Base-by-base conservation (phyloP, 1,140 invertebrate genomes). In the Drosophila repletoides region DNA sequence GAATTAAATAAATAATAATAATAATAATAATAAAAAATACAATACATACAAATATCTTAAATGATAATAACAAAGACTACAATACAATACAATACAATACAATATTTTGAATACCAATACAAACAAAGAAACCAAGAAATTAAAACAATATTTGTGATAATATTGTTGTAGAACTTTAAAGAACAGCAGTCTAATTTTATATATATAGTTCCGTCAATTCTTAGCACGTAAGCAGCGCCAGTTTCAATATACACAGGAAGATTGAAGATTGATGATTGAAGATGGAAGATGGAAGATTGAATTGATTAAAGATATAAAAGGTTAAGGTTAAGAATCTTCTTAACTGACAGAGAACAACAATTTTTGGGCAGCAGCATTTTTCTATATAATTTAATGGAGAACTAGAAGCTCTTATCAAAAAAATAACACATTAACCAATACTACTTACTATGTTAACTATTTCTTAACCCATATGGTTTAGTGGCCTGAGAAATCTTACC, bases 181-280 rank as follows among this genome's bases (percentile, higher is more conserved):
- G 46, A 68, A 61, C 21, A 38, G 21, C 52, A 53, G 52, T 66
- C 53, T 52, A 60, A 60, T 59, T 49, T 69, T 77, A 68, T 77
- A 72, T 77, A 68, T 77, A 72, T 74, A 84, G 79, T 84, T 80
- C 66, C 67, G 80, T 80, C 80, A 86, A 86, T 86, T 86, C 56
- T 72, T 86, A 86, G 80, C 63, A 72, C 9, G 45, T 86, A 86
- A 86, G 80, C 70, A 70, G 69, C 65, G 71, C 66, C 66, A 73
- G 53, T 77, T 24, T 64, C 43, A 43, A 31, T 29, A 72, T 38
- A 41, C 10, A 48, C n/a, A n/a, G n/a, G n/a, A n/a, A n/a, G n/a
- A n/a, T n/a, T n/a, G n/a, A n/a, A n/a, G n/a, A n/a, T n/a, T n/a
- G n/a, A n/a, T n/a, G n/a, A n/a, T n/a, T n/a, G n/a, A n/a, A n/a